Evolutionary conservation across 2,888 invertebrate species (phyloP).

Genomic region (Amblyjoppa proteus): DNA sequence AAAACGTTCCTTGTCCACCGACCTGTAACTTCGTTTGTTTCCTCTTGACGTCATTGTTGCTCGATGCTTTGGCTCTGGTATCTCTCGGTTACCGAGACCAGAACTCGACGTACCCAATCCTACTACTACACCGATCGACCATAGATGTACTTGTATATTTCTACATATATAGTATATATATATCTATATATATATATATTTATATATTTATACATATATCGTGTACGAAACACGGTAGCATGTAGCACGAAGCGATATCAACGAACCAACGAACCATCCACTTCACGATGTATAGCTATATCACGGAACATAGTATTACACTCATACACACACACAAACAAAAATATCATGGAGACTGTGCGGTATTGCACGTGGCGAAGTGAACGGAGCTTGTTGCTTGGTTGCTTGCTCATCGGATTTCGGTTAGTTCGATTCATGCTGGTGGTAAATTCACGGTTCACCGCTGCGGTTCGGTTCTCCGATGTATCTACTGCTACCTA

Average conservation of each 20-base stretch:
- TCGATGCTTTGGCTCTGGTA: constrained; percentile 29
- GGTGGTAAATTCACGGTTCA: constrained; percentile 57
- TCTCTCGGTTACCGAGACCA: constrained; percentile 22
- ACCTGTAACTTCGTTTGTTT: constrained; percentile 64
- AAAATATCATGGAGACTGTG: constrained; percentile 21
- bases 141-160: not conserved
- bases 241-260: constrained; percentile 47
- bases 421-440: constrained; percentile 62
- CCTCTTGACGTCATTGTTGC: constrained; percentile 61
- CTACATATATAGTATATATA: not conserved
- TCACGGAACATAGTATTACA: constrained; percentile 6
- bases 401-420: constrained; percentile 57
- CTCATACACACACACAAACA: constrained; percentile 16
- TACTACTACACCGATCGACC: not conserved
- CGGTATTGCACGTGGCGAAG: constrained; percentile 38
- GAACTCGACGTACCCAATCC: constrained; percentile 3
- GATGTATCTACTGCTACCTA: constrained; percentile 18
- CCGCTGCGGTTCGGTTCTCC: constrained; percentile 46
- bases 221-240: not conserved
- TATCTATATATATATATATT: not conserved
- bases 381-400: constrained; percentile 10
- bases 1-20: constrained; percentile 55
- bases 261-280: constrained; percentile 48
- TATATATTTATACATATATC: too few species aligned
- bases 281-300: constrained; percentile 36